phyloP scores from a whole-genome alignment of 2,888 invertebrate species.

The Ennomos fuscantarius region DNA sequence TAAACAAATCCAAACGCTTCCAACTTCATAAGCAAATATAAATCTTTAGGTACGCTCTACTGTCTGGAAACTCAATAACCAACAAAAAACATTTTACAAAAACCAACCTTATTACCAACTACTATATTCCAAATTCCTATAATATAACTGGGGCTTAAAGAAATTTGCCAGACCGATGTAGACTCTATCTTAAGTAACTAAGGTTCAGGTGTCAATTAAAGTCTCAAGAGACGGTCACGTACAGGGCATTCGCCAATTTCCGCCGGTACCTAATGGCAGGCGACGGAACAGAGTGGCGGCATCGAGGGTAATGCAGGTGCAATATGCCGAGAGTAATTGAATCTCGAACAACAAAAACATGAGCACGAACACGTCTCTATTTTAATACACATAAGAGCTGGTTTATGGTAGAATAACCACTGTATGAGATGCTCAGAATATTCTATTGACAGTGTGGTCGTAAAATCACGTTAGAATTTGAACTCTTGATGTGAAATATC shows the following conservation, averaged over 20 bases:
- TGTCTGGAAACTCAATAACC: conserved; percentile 30
- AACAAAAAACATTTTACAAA: conserved; percentile 7
- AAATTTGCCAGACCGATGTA: conserved; percentile 3
- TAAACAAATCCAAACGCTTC: conserved; percentile 33
- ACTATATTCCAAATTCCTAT: conserved; percentile 5
- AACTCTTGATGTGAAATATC: too few species aligned
- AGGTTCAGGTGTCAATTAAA: conserved; percentile 1
- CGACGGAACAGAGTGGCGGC: conserved; percentile 24
- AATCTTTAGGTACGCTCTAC: conserved; percentile 30
- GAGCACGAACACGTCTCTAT: background rate
- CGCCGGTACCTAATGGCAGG: conserved; percentile 20
- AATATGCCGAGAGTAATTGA: conserved; percentile 18
- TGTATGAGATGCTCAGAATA: too few species aligned
- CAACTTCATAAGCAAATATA: conserved; percentile 35
- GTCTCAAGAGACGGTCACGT: conserved; percentile 31
- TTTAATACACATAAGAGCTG: too few species aligned
- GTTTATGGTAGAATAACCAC: too few species aligned
- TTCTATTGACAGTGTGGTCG: too few species aligned
- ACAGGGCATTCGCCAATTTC: conserved; percentile 28
- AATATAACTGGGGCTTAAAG: background rate
- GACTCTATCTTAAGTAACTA: conserved; percentile 12
- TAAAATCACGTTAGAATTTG: too few species aligned
- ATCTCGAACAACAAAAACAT: conserved; percentile 14
- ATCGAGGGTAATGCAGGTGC: conserved; percentile 26
- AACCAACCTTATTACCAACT: conserved; percentile 4